Evolutionary conservation across 2,797 vertebrate genomes (phyloP), one percentile per base, ranked within the genome.

Genomic region (Chanos chanos): DNA sequence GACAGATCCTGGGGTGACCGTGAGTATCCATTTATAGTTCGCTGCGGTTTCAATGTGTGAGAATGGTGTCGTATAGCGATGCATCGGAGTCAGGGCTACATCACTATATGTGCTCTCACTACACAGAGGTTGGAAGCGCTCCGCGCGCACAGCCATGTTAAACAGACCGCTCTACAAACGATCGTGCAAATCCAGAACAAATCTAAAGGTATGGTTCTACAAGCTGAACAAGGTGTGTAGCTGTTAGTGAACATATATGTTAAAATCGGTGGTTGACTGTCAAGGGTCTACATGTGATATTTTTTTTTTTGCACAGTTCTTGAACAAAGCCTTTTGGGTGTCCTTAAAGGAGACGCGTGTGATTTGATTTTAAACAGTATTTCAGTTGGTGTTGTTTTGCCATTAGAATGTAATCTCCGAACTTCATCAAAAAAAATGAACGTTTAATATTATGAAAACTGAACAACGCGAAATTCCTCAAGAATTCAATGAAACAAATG

Each of bases 1-100:
- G 77, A 84, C 74, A 79, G 65, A 80, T 83, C 82, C 51, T 1
- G 70, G 45, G 70, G 69, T 78, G 63, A 73, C 74, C 71, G 89
- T 91, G 74, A 91, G 89, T 89, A 75, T 66, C 50, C 53, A 28
- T 27, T 33, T 5, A 22, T 10, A 28, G 59, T 43, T 66, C 25
- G 36, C 15, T 52, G 50, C 30, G 7, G 5, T 44, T 71, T 9
- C 40, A 8, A 64, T 57, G 64, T 44, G 33, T 70, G 73, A 64
- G 70, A 8, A 15, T 37, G 55, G 10, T 61, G 13, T 30, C 53
- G 49, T 31, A 53, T 41, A 37, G 53, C 60, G 19, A 49, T 27
- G 49, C 25, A n/a, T n/a, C n/a, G n/a, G 19, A 41, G 16, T 31
- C 22, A 18, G 30, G 22, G 19, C 36, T 62, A 40, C 45, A 66